These are phyloP conservation scores for Intellagama lesueurii DNA, from an alignment of 2,797 vertebrate genomes.

Conservation along the genomic window DNA sequence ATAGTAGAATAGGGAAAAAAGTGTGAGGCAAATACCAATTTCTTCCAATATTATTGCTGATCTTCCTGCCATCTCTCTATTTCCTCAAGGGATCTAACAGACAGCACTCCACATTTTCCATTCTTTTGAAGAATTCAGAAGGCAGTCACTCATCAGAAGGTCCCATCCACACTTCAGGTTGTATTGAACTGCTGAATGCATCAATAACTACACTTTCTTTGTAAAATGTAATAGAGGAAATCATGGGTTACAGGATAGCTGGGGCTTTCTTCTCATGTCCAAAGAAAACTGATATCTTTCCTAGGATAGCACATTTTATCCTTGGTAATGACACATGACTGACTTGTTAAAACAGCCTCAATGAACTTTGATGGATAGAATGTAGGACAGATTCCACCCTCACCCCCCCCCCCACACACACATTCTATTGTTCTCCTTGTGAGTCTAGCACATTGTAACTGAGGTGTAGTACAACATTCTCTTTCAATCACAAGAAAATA, in stretches of 20 bases:
- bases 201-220: slow-evolving; percentile 22
- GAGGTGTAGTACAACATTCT: not conserved
- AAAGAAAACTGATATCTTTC: slow-evolving; percentile 14
- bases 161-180: slow-evolving; percentile 62
- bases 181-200: slow-evolving; percentile 55
- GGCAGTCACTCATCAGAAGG: slow-evolving; percentile 40
- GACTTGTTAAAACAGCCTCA: not conserved
- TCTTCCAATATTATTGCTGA: slow-evolving; percentile 25
- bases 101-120: slow-evolving; percentile 33
- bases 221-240: slow-evolving; percentile 35
- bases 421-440: not conserved
- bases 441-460: not conserved
- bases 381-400: not conserved
- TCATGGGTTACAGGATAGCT: not conserved
- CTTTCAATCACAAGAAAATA: not conserved
- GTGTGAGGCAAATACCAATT: not conserved
- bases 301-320: not conserved
- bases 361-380: not conserved
- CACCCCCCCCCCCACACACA: too few relatives aligned
- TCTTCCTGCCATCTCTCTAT: slow-evolving; percentile 51
- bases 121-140: slow-evolving; percentile 47
- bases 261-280: slow-evolving; percentile 11
- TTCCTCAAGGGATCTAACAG: slow-evolving; percentile 49
- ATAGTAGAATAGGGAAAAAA: slow-evolving; percentile 12
- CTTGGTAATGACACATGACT: not conserved